Conservation (phyloP, 2,113 vertebrate species). For the Centropus bengalensis region DNA sequence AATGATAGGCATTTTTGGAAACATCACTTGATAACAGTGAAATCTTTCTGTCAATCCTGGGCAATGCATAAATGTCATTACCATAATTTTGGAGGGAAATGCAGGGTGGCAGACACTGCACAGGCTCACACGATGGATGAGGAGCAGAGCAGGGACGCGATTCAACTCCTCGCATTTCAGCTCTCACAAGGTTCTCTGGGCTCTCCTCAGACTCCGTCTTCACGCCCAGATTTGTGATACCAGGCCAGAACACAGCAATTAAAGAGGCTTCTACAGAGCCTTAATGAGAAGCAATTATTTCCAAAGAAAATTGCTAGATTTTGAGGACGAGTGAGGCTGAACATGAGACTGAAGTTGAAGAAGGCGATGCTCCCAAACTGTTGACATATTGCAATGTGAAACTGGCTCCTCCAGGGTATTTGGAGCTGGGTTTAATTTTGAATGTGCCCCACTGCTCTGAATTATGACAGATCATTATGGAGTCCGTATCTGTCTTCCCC, state of each 20-base stretch:
- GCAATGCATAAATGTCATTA: not conserved
- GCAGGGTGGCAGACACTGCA: not conserved
- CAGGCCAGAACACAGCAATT: not conserved
- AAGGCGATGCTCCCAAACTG: not conserved
- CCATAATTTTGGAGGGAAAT: not conserved
- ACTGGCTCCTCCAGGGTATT: not conserved
- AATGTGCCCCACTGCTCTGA: constrained; percentile 4
- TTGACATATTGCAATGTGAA: not conserved
- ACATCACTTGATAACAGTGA: not conserved
- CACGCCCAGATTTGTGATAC: fast-evolving
- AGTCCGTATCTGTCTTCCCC: constrained; percentile 39
- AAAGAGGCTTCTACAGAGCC: not conserved
- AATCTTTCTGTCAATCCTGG: not conserved
- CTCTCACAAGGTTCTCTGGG: fast-evolving
- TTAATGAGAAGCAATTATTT: not conserved
- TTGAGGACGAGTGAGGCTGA: not conserved
- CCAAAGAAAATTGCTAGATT: not conserved
- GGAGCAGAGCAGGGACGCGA: not conserved
- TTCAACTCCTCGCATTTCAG: not conserved
- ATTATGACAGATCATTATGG: constrained; percentile 7
- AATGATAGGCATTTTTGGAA: not conserved
- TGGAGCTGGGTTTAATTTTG: not conserved
- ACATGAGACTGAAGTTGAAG: not conserved
- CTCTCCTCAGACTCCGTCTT: not conserved
- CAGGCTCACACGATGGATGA: not conserved